These are phyloP conservation scores for Aphaenogaster ashmeadi DNA, from an alignment of 1,140 invertebrate species.

Conservation along the genomic window DNA sequence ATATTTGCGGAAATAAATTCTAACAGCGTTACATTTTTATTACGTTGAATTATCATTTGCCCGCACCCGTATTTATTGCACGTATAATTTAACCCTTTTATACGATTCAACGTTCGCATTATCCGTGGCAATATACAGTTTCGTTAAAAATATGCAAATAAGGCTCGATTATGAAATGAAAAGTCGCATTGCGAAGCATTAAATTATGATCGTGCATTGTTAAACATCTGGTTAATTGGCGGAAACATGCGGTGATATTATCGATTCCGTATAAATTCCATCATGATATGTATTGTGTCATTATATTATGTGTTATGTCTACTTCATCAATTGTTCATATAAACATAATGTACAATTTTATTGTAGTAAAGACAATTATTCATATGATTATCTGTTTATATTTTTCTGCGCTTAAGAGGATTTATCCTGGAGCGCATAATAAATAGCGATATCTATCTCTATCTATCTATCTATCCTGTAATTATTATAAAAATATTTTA, in stretches of 20 bases:
- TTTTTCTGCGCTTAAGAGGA: too few species aligned
- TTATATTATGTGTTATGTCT: not conserved
- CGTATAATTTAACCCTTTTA: not conserved
- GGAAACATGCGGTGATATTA: conserved; percentile 4
- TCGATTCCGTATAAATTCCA: conserved; percentile 40
- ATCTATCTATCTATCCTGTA: too few species aligned
- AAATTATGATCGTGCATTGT: conserved; percentile 40
- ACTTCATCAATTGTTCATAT: not conserved
- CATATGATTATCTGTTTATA: not conserved
- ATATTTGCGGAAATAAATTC: conserved; percentile 36
- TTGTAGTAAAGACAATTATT: not conserved
- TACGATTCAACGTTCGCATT: conserved; percentile 21
- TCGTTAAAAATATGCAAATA: conserved; percentile 27
- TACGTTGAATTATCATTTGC: conserved; percentile 34
- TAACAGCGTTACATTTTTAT: conserved; percentile 45
- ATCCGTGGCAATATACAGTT: not conserved
- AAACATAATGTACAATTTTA: not conserved
- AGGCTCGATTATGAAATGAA: conserved; percentile 27
- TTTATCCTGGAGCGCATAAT: too few species aligned
- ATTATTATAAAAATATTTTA: not conserved
- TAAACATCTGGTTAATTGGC: conserved; percentile 36
- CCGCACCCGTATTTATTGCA: not conserved
- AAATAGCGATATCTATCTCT: too few species aligned
- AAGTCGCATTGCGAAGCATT: conserved; percentile 37
- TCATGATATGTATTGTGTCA: not conserved